Base-by-base conservation (phyloP, 92 coral and sea anemone genomes). In the Ricordea florida region DNA sequence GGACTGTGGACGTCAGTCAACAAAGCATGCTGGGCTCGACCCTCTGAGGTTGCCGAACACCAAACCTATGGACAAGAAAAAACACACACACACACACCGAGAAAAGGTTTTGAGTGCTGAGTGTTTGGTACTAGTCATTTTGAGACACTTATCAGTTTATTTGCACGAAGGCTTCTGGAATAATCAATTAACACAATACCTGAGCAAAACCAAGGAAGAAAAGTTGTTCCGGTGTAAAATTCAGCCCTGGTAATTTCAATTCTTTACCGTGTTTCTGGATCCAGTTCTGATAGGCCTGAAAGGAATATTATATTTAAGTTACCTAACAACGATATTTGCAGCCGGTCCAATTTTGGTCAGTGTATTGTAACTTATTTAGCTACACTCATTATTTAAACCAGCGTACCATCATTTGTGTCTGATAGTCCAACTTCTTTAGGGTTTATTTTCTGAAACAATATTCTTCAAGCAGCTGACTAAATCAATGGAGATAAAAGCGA, bases 191-290 rank as follows among this genome's bases (percentile, higher is more conserved):
- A 8, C 58, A 22, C 17, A 7, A 7, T 26, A 63, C 83, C 83
- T 94, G 98, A 5, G 98, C 98, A 81, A 81, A 94, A 20, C 97
- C 97, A 48, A 94, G 80, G 52, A 88, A 94, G 76, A 94, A 94
- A 28, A 94, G 67, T 48, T 92, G 98, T 28, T 94, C 97, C 16
- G 93, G 77, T 14, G 94, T 87, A 26, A 94, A 72, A 44, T 94
- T 75, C 22, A 94, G 73, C 20, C 97, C 97, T 2, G 98, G 98
- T 25, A 94, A 78, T 40, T 81, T 81, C 21, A 52, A 70, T 61
- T 91, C 97, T 40, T 41, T 58, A 33, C 87, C 76, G 61, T 94
- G 81, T 45, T 78, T 83, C 35, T 72, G 66, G 2, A 69, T 57
- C 94, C 94, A 91, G 29, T 44, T 80, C 57, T 87, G 88, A 78